A percentile compares a stretch with the other conserved stretches of the same genome.
phyloP scores from a whole-genome alignment of 1,140 invertebrate species.

The Brachionus manjavacas region DNA sequence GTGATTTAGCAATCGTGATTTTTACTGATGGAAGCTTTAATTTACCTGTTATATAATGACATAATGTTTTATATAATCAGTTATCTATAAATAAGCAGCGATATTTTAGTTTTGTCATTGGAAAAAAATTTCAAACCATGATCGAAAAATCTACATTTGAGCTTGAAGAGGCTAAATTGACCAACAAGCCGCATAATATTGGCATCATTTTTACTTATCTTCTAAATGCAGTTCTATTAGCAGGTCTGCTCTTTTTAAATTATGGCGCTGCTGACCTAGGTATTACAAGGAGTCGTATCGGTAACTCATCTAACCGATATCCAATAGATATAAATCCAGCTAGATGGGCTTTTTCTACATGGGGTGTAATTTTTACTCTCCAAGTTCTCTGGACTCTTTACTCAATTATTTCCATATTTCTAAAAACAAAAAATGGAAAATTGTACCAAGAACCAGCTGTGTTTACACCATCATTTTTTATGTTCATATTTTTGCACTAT shows the following conservation, averaged over 20 bases:
- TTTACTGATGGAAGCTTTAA: neutral
- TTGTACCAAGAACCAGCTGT: conserved; percentile 45
- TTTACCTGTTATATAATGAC: neutral
- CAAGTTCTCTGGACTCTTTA: conserved; percentile 49
- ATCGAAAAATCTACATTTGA: neutral
- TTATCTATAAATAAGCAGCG: neutral
- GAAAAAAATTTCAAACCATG: neutral
- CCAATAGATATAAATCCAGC: conserved; percentile 47
- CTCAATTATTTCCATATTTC: conserved; percentile 46
- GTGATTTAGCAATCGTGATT: neutral
- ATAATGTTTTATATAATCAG: neutral
- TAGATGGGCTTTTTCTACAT: conserved; percentile 50
- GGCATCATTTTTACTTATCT: neutral
- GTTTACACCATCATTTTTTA: conserved; percentile 45
- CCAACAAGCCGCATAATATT: neutral
- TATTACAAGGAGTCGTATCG: neutral
- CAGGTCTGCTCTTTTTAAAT: neutral
- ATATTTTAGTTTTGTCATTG: neutral
- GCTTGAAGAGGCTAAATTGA: neutral
- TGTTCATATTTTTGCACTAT: conserved; percentile 46
- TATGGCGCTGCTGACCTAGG: neutral
- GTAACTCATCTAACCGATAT: conserved; percentile 19
- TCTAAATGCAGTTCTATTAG: neutral
- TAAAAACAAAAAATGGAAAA: conserved; percentile 44
- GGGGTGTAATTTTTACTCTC: conserved; percentile 51